These are phyloP conservation scores for Allacma fusca DNA, from an alignment of 2,888 invertebrate species.

Conservation along the genomic window DNA sequence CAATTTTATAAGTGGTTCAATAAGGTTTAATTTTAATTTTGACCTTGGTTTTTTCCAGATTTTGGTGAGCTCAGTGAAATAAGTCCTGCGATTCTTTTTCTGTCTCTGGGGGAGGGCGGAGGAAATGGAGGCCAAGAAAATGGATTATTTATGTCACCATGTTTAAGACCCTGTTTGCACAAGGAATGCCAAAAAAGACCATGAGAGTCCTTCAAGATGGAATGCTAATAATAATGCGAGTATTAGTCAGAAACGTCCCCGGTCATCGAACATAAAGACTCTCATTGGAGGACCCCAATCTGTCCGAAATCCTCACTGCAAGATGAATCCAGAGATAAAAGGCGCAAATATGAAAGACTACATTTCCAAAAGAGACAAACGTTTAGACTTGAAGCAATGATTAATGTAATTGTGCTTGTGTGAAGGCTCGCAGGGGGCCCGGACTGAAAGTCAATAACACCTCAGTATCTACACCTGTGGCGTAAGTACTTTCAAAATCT, in stretches of 20 bases:
- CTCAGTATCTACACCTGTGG: too few relatives aligned
- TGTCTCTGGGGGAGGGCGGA: constrained; percentile 31
- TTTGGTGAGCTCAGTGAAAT: neutral
- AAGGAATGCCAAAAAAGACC: constrained; percentile 82
- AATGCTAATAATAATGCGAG: constrained; percentile 55
- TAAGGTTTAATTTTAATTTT: neutral
- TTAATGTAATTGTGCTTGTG: too few relatives aligned
- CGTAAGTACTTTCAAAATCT: too few relatives aligned
- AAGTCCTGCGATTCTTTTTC: constrained; percentile 32
- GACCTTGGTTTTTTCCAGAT: neutral
- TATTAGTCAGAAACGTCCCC: constrained; percentile 68
- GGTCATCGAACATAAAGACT: constrained; percentile 73
- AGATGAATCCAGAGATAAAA: too few relatives aligned
- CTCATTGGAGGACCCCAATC: constrained; percentile 62
- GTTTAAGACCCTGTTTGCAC: constrained; percentile 78
- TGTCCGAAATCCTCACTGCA: neutral
- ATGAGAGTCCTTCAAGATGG: constrained; percentile 64
- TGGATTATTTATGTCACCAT: constrained; percentile 61
- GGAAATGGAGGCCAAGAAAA: constrained; percentile 18
- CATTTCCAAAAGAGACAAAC: too few relatives aligned
- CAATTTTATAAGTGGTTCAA: too few relatives aligned
- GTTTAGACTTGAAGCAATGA: too few relatives aligned
- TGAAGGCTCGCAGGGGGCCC: too few relatives aligned
- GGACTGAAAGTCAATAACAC: too few relatives aligned
- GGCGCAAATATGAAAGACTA: too few relatives aligned